Percentiles rank a stretch among this genome's conserved stretches.
Evolutionary conservation across 2,797 vertebrate genomes (phyloP).

Genomic region (Meda fulgida): DNA sequence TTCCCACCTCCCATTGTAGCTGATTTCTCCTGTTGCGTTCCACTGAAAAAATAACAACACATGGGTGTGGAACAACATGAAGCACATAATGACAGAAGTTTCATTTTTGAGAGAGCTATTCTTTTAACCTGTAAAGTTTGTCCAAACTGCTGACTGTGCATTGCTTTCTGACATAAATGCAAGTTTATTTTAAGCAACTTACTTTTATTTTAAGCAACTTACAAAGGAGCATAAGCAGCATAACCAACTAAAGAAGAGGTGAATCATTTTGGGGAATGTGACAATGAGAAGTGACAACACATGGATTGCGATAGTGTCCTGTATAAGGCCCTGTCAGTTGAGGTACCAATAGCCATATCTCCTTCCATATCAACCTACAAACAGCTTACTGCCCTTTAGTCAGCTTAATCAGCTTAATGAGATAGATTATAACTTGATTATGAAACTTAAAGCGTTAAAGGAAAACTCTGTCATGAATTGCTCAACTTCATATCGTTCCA

Average conservation of each 20-base stretch:
- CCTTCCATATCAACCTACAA: neutral
- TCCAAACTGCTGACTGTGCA: neutral
- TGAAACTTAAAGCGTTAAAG: no score
- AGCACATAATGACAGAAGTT: neutral
- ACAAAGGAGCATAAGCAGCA: neutral
- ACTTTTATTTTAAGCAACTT: neutral
- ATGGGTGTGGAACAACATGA: slow-evolving; percentile 15
- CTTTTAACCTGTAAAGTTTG: neutral
- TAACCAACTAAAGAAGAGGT: no score
- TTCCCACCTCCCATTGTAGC: slow-evolving; percentile 56
- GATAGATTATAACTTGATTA: neutral
- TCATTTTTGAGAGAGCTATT: neutral
- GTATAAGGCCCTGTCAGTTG: neutral
- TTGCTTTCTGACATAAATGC: neutral
- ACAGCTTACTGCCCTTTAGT: neutral
- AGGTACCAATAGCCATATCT: neutral
- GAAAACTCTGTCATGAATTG: no score
- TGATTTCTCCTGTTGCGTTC: neutral
- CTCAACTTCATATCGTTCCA: no score
- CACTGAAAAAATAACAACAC: slow-evolving; percentile 6
- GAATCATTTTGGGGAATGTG: neutral
- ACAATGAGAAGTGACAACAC: neutral
- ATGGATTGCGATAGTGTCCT: neutral
- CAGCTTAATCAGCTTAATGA: neutral
- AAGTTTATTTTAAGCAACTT: neutral